These are phyloP conservation scores for Caenorhabditis briggsae DNA, from an alignment of 1,140 invertebrate genomes.

Conservation along the genomic window DNA sequence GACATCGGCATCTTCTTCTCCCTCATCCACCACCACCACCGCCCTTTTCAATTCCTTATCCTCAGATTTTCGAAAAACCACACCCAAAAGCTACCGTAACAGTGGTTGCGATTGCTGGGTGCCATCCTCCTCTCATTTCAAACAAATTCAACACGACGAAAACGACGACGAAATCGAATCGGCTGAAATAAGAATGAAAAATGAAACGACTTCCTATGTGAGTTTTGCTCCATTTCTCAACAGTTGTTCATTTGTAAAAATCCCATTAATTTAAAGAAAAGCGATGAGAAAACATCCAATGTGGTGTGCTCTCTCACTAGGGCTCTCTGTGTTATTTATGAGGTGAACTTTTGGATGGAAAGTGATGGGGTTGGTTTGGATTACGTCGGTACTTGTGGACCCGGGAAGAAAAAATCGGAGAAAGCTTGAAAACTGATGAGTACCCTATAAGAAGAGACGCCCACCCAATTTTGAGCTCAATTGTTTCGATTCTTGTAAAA, in stretches of 20 bases:
- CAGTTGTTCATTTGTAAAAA: constrained; percentile 24
- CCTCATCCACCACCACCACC: background rate
- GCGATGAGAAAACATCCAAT: background rate
- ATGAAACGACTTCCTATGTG: constrained; percentile 50
- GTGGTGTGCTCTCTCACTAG: background rate
- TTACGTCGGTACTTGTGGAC: no score
- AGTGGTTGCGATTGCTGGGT: constrained; percentile 23
- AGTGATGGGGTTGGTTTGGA: no score
- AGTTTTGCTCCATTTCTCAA: constrained; percentile 25
- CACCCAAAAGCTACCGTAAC: constrained; percentile 22
- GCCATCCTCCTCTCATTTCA: background rate
- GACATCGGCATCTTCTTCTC: constrained; percentile 42
- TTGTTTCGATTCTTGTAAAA: no score
- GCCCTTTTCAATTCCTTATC: constrained; percentile 2
- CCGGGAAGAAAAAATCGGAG: no score
- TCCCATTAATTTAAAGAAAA: constrained; percentile 53
- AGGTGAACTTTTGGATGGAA: constrained; percentile 24
- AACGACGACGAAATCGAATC: background rate
- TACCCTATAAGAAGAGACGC: no score
- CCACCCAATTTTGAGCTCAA: no score
- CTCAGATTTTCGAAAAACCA: constrained; percentile 33
- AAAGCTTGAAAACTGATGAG: no score
- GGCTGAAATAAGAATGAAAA: background rate
- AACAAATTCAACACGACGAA: background rate
- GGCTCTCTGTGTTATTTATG: constrained; percentile 22